Evolutionary conservation across 2,797 vertebrate genomes (phyloP).

Genomic region (Pseudochromis fuscus): DNA sequence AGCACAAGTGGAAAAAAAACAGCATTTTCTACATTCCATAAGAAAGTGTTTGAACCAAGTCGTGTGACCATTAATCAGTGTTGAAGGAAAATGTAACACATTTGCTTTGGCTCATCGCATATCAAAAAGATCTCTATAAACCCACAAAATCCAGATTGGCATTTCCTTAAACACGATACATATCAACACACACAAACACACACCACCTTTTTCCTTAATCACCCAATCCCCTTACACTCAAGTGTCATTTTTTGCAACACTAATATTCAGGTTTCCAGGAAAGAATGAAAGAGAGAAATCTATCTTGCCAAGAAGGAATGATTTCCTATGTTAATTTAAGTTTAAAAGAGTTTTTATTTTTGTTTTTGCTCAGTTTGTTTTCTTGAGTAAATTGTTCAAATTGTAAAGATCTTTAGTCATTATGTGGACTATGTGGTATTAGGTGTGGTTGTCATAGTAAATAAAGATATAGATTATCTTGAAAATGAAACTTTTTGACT

Average conservation of each 20-base stretch:
- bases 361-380: slow-evolving; percentile 56
- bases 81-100: not conserved
- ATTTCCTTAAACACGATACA: slow-evolving; percentile 16
- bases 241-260: slow-evolving; percentile 73
- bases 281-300: slow-evolving; percentile 57
- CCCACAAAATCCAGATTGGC: not conserved
- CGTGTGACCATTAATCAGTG: not conserved
- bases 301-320: slow-evolving; percentile 69
- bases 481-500: slow-evolving; percentile 27
- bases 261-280: slow-evolving; percentile 74
- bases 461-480: slow-evolving; percentile 82
- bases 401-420: slow-evolving; percentile 79
- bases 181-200: slow-evolving; percentile 30
- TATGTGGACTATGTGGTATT: slow-evolving; percentile 80
- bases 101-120: slow-evolving; percentile 4
- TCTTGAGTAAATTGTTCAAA: slow-evolving; percentile 81
- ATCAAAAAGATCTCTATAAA: slow-evolving; percentile 20
- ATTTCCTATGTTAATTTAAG: slow-evolving; percentile 73
- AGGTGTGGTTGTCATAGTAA: slow-evolving; percentile 84
- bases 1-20: not conserved
- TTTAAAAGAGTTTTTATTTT: slow-evolving; percentile 72
- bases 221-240: slow-evolving; percentile 57
- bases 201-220: slow-evolving; percentile 58
- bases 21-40: slow-evolving; percentile 54
- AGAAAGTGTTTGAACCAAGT: slow-evolving; percentile 14